Percentiles rank a stretch among this genome's conserved stretches.
Conservation (phyloP, 2,113 vertebrate genomes). For the Leucoraja erinaceus region DNA sequence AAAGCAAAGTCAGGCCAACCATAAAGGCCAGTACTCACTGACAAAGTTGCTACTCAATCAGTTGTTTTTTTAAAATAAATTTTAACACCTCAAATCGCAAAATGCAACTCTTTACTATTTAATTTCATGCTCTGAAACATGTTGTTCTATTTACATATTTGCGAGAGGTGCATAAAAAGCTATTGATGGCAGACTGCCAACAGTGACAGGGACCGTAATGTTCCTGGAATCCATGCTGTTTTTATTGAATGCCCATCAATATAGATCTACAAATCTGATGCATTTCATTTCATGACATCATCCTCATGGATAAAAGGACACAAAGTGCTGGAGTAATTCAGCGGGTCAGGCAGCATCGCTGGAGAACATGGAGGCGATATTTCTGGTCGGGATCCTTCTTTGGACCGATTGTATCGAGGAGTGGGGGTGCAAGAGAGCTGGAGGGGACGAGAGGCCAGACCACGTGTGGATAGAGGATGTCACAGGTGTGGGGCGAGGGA, state of each 20-base stretch:
- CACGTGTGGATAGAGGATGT: too few relatives aligned
- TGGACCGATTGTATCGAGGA: too few relatives aligned
- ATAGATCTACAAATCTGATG: neutral
- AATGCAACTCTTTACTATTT: neutral
- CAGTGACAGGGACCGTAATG: neutral
- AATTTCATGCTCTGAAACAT: neutral
- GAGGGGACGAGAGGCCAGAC: too few relatives aligned
- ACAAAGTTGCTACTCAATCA: neutral
- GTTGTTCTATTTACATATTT: conserved; percentile 5
- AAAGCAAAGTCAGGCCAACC: neutral
- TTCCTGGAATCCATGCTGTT: neutral
- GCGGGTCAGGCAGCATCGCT: too few relatives aligned
- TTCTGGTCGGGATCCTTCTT: too few relatives aligned
- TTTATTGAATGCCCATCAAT: neutral
- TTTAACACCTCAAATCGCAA: neutral
- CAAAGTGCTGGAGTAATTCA: too few relatives aligned
- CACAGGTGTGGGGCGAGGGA: too few relatives aligned
- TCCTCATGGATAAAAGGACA: neutral
- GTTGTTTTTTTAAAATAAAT: neutral
- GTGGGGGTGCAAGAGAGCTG: too few relatives aligned
- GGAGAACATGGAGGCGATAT: too few relatives aligned
- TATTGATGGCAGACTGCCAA: neutral
- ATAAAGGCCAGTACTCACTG: neutral
- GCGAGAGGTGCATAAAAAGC: neutral
- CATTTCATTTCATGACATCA: neutral